phyloP scores from a whole-genome alignment of 2,888 invertebrate genomes.

The Tetramorium bicarinatum region DNA sequence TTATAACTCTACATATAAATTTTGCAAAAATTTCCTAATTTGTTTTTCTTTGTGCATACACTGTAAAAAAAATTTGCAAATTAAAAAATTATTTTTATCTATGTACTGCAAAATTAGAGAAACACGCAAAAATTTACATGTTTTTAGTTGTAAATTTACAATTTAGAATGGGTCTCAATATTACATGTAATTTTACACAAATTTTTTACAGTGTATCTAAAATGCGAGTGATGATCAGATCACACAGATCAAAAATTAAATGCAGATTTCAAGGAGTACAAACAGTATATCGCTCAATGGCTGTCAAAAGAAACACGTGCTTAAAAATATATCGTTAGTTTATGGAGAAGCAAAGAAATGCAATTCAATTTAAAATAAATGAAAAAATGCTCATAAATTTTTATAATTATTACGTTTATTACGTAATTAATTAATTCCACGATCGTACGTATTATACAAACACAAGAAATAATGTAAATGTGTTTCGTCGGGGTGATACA shows the following conservation, averaged over 20 bases:
- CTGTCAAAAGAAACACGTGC: background rate
- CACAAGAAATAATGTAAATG: background rate
- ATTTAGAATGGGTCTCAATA: too few species aligned
- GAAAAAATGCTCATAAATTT: background rate
- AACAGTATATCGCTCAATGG: background rate
- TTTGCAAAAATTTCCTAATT: too few species aligned
- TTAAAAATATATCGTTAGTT: background rate
- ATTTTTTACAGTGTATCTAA: too few species aligned
- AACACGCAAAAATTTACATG: too few species aligned
- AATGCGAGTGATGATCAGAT: background rate
- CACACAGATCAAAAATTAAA: background rate
- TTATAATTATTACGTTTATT: background rate
- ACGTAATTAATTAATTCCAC: background rate
- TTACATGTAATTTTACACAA: too few species aligned
- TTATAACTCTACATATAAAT: too few species aligned
- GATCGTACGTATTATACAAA: background rate
- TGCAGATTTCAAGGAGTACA: background rate
- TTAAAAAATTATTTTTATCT: too few species aligned
- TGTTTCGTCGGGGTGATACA: background rate
- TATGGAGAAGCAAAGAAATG: background rate
- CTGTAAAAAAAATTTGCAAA: too few species aligned
- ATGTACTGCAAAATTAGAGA: too few species aligned
- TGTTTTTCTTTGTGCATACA: too few species aligned
- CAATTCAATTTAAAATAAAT: background rate
- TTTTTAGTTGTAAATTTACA: too few species aligned